Conservation (phyloP, 2,888 invertebrate genomes). For the Aporophyla lueneburgensis region DNA sequence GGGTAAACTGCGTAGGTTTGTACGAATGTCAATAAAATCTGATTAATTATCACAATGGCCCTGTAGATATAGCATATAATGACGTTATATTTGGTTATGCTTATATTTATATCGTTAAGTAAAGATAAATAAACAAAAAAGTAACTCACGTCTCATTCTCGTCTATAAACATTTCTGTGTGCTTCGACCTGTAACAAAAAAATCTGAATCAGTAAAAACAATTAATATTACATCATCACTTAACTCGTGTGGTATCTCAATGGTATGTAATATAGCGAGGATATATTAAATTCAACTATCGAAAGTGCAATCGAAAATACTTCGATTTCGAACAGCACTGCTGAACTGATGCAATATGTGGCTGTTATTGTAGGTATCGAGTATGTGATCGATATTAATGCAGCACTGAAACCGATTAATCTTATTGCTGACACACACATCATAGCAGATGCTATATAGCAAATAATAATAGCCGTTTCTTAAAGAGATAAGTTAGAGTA, state of each 20-base stretch:
- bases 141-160: slow-evolving; percentile 89
- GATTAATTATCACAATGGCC: background rate
- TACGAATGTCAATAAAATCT: slow-evolving; percentile 2
- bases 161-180: slow-evolving; percentile 89
- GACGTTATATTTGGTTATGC: background rate
- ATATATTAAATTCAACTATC: slow-evolving; percentile 13
- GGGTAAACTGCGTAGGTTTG: slow-evolving; percentile 1
- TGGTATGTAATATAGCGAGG: background rate
- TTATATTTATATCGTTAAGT: background rate
- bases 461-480: background rate
- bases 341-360: slow-evolving; percentile 27
- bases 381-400: slow-evolving; percentile 11
- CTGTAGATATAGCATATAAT: background rate
- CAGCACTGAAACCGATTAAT: slow-evolving; percentile 4
- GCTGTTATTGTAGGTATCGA: slow-evolving; percentile 22
- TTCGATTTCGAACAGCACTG: slow-evolving; percentile 11
- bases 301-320: slow-evolving; percentile 16
- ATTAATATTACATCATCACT: slow-evolving; percentile 5
- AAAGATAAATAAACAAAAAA: slow-evolving; percentile 30
- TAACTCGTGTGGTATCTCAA: background rate
- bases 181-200: slow-evolving; percentile 85
- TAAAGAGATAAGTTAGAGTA: background rate
- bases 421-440: slow-evolving; percentile 3
- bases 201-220: slow-evolving; percentile 33
- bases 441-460: background rate